Conservation (phyloP, 2,888 invertebrate genomes). For the Operophtera brumata region DNA sequence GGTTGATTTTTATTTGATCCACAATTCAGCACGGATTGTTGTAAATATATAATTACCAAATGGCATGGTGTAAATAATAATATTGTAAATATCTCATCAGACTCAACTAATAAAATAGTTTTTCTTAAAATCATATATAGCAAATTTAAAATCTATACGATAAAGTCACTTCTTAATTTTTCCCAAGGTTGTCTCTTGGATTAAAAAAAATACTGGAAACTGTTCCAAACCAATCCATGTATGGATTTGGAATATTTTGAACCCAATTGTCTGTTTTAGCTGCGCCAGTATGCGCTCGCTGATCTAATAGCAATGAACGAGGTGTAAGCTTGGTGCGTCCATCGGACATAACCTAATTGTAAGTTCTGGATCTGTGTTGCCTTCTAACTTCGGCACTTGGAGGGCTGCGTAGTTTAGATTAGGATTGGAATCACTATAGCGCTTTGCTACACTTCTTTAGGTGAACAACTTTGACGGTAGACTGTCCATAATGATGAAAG, state of each 20-base stretch:
- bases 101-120: not conserved
- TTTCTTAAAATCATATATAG: not conserved
- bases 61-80: constrained; percentile 15
- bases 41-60: not conserved
- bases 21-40: too few relatives aligned
- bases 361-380: constrained; percentile 48
- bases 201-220: not conserved
- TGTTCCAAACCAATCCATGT: not conserved
- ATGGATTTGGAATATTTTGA: constrained; percentile 35
- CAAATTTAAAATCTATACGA: not conserved
- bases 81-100: constrained; percentile 4
- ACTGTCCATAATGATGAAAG: not conserved
- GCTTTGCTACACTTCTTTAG: constrained; percentile 25
- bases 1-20: too few relatives aligned
- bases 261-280: constrained; percentile 73
- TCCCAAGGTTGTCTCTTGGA: not conserved
- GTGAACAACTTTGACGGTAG: constrained; percentile 9
- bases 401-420: constrained; percentile 18
- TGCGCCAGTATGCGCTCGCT: constrained; percentile 74
- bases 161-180: not conserved
- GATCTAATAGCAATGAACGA: constrained; percentile 73
- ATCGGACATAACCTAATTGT: constrained; percentile 46
- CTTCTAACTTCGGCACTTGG: constrained; percentile 16
- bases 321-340: constrained; percentile 48
- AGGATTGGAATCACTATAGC: constrained; percentile 21